Percentiles rank a stretch among this genome's conserved stretches.
Conservation (phyloP, 2,888 invertebrate genomes). For the Phoenoteleia sp. region DNA sequence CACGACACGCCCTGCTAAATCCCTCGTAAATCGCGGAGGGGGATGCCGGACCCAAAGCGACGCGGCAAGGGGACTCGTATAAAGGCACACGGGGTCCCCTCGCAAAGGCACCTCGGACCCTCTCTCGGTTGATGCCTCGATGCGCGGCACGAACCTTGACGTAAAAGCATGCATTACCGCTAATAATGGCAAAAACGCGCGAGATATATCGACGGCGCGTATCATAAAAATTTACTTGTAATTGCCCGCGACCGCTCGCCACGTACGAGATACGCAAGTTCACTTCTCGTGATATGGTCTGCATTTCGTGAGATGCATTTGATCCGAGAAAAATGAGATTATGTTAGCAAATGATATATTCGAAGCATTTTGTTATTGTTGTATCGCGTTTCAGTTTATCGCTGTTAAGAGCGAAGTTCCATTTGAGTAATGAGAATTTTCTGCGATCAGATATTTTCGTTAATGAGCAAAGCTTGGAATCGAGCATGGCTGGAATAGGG, state of each 20-base stretch:
- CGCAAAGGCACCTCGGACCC: slow-evolving; percentile 49
- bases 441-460: too few relatives aligned
- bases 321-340: background rate
- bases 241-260: slow-evolving; percentile 75
- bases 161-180: slow-evolving; percentile 83
- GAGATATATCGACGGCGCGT: slow-evolving; percentile 70
- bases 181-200: slow-evolving; percentile 80
- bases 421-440: too few relatives aligned
- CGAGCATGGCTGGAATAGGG: too few relatives aligned
- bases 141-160: slow-evolving; percentile 82
- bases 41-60: slow-evolving; percentile 47
- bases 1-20: slow-evolving; percentile 78
- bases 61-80: slow-evolving; percentile 40
- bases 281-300: background rate
- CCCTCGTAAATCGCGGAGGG: slow-evolving; percentile 52
- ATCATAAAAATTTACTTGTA: slow-evolving; percentile 76
- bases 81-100: slow-evolving; percentile 38
- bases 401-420: too few relatives aligned
- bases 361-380: too few relatives aligned
- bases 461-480: too few relatives aligned
- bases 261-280: slow-evolving; percentile 18
- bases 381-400: too few relatives aligned
- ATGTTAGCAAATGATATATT: too few relatives aligned
- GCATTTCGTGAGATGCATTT: background rate
- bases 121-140: too few relatives aligned